These are phyloP conservation scores for Mythimna pallens DNA, from an alignment of 2,888 invertebrate genomes.

Conservation along the genomic window DNA sequence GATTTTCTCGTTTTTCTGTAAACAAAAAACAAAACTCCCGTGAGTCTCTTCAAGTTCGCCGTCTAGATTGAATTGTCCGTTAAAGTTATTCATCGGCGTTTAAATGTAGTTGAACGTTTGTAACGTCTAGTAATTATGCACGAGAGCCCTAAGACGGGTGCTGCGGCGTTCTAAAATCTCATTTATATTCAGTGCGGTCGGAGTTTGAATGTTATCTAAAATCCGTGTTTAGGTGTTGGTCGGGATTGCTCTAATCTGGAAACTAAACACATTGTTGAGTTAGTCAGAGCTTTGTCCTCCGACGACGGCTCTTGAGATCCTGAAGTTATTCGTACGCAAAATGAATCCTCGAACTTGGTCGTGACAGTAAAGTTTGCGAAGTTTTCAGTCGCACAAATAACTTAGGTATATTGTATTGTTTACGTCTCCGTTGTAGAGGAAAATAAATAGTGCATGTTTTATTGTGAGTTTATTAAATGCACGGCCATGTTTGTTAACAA, in stretches of 20 bases:
- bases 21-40: conserved; percentile 47
- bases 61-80: conserved; percentile 75
- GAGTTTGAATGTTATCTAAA: conserved; percentile 90
- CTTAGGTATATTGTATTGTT: conserved; percentile 63
- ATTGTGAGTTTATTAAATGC: conserved; percentile 57
- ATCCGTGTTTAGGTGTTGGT: conserved; percentile 90
- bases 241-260: conserved; percentile 89
- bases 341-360: conserved; percentile 73
- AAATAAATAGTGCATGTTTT: conserved; percentile 62
- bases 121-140: conserved; percentile 87
- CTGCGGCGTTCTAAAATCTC: conserved; percentile 87
- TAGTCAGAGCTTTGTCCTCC: conserved; percentile 85
- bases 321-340: conserved; percentile 71
- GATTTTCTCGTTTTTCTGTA: conserved; percentile 52
- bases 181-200: conserved; percentile 90
- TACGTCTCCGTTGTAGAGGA: conserved; percentile 63
- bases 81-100: conserved; percentile 80
- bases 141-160: conserved; percentile 84
- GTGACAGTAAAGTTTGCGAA: conserved; percentile 64
- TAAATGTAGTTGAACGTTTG: conserved; percentile 79
- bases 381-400: conserved; percentile 66
- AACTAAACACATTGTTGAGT: conserved; percentile 90
- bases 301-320: conserved; percentile 73
- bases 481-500: conserved; percentile 61
- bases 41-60: conserved; percentile 33